phyloP scores from a whole-genome alignment of 2,797 vertebrate genomes.

The Tolypeutes matacus region DNA sequence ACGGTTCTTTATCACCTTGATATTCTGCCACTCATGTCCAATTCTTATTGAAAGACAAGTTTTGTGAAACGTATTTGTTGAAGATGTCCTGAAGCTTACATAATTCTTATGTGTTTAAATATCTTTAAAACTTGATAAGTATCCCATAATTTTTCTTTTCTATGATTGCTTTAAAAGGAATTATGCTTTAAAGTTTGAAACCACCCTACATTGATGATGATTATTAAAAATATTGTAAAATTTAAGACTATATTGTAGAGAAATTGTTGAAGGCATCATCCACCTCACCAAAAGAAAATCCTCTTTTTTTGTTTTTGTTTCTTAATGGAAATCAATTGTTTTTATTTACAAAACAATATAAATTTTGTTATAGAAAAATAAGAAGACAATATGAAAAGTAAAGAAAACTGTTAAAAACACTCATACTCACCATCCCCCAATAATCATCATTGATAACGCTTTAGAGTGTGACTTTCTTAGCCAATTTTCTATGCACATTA shows the following conservation, averaged over 20 bases:
- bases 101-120: neutral
- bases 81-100: neutral
- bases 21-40: neutral
- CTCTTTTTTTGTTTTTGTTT: neutral
- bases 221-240: neutral
- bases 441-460: neutral
- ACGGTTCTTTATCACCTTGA: neutral
- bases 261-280: conserved; percentile 3
- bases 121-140: neutral
- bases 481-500: neutral
- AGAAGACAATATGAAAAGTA: neutral
- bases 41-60: neutral
- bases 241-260: neutral
- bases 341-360: conserved; percentile 6
- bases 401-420: neutral
- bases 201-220: neutral
- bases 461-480: neutral
- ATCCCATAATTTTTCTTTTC: neutral
- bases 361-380: neutral
- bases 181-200: neutral
- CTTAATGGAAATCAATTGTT: neutral
- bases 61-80: conserved; percentile 1
- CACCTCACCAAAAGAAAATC: neutral
- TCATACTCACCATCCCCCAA: neutral
- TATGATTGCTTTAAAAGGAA: neutral